Base-by-base conservation (phyloP, 2,797 vertebrate species). In the Bryconaethiops microstoma region DNA sequence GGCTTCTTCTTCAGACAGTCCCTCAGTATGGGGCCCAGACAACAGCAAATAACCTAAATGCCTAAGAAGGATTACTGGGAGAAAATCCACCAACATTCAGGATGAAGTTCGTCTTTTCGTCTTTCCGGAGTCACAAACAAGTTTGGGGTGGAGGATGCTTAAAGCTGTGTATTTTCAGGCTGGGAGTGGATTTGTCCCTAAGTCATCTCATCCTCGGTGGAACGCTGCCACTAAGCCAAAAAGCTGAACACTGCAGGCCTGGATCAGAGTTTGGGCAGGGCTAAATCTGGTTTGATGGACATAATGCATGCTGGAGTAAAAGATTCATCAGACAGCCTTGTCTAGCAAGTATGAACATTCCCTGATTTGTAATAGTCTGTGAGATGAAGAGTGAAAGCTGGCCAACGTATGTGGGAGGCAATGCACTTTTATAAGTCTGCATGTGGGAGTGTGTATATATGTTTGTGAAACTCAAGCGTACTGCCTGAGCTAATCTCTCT, bases 171-270 rank as follows among this genome's bases (percentile, higher is more conserved):
- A 40, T 84, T 82, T 91, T 88, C 86, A 90, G 88, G 76, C 70
- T 85, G 67, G 23, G 83, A 86, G 63, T 57, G 76, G 65, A 87
- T 87, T 90, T 81, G 77, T 79, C 83, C 67, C 67, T 65, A 82
- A 75, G 82, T 88, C 87, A 87, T 85, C 77, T 89, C 89, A 88
- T 88, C 73, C 82, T 87, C 40, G 35, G 9, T 89, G 87, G 83
- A 88, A 72, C 8, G 25, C 10, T 62, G 60, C 57, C 65, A 69
- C 29, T 67, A 57, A 69, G 29, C 55, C 40, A 72, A 77, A 65
- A 74, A 78, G 52, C 65, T 23, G 16, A 45, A 19, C 77, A 39
- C 25, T 81, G 52, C 55, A 68, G 29, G 55, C 35, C 10, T 13
- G 21, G 62, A 74, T 74, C 60, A 60, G 52, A 23, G 62, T 29